These are phyloP conservation scores for Blennius ocellaris DNA, from an alignment of 2,113 vertebrate genomes.

Conservation along the genomic window DNA sequence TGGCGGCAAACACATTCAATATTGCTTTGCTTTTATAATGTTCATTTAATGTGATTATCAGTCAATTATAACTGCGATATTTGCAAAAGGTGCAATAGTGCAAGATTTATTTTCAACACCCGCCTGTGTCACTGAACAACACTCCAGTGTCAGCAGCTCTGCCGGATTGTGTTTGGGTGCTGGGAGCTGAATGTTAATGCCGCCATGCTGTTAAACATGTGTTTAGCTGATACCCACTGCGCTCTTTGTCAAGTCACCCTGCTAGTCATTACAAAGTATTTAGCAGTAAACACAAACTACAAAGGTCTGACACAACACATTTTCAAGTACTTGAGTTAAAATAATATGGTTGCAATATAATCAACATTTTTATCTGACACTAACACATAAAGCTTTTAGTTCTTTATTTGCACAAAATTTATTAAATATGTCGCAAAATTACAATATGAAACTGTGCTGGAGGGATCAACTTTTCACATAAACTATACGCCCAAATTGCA, in stretches of 20 bases:
- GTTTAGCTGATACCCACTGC: not conserved
- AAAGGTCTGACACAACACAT: not conserved
- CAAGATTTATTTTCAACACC: not conserved
- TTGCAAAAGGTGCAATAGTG: not conserved
- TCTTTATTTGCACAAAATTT: too few relatives aligned
- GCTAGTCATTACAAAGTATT: not conserved
- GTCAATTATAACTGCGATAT: not conserved
- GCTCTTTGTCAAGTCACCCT: not conserved
- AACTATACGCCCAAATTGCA: too few relatives aligned
- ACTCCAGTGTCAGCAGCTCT: not conserved
- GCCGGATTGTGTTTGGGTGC: not conserved
- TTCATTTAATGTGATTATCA: not conserved
- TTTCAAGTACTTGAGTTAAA: too few relatives aligned
- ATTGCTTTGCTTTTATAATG: not conserved
- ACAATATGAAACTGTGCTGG: too few relatives aligned
- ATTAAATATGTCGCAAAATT: too few relatives aligned
- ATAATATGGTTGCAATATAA: too few relatives aligned
- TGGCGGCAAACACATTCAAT: not conserved
- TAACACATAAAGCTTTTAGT: too few relatives aligned
- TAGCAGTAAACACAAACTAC: not conserved
- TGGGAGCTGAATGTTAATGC: not conserved
- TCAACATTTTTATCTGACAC: too few relatives aligned
- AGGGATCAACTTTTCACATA: too few relatives aligned
- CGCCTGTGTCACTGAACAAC: not conserved
- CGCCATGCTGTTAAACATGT: not conserved